These are phyloP conservation scores for Chrysocyon brachyurus DNA, from an alignment of 2,797 vertebrate species.

Conservation along the genomic window DNA sequence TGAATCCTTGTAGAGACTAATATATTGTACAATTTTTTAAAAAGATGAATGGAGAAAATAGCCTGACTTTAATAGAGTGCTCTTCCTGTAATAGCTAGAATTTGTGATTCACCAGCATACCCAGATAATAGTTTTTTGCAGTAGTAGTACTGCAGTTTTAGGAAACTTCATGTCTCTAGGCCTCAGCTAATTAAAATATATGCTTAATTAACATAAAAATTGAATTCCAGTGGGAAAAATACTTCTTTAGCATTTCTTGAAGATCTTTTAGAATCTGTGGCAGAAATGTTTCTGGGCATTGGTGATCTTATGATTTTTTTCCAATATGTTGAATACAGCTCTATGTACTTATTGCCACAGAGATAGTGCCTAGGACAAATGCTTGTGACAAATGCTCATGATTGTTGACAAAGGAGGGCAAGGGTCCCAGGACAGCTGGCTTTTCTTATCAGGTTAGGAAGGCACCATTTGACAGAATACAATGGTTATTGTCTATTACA, in stretches of 20 bases:
- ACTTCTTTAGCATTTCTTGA: neutral
- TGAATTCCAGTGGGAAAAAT: slow-evolving; percentile 28
- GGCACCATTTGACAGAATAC: neutral
- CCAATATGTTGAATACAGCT: neutral
- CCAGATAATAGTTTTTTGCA: slow-evolving; percentile 27
- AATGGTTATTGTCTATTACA: neutral
- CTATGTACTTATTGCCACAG: neutral
- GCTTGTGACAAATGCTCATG: neutral
- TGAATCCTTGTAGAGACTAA: slow-evolving; percentile 75
- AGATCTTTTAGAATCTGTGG: neutral
- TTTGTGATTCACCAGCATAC: slow-evolving; percentile 40
- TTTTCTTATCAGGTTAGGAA: neutral
- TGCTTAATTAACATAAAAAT: slow-evolving; percentile 50
- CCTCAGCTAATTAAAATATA: slow-evolving; percentile 4
- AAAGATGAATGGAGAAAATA: slow-evolving; percentile 80
- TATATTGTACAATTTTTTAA: slow-evolving; percentile 69
- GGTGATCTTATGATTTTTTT: neutral
- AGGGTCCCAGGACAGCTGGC: neutral
- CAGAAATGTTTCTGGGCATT: neutral
- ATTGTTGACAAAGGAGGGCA: neutral
- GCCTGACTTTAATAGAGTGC: slow-evolving; percentile 69
- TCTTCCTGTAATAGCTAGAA: slow-evolving; percentile 62
- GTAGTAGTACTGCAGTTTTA: neutral
- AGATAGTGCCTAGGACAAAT: neutral
- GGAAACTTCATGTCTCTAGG: neutral